Conservation (phyloP, 2,888 invertebrate species). For the Cosmia trapezina region DNA sequence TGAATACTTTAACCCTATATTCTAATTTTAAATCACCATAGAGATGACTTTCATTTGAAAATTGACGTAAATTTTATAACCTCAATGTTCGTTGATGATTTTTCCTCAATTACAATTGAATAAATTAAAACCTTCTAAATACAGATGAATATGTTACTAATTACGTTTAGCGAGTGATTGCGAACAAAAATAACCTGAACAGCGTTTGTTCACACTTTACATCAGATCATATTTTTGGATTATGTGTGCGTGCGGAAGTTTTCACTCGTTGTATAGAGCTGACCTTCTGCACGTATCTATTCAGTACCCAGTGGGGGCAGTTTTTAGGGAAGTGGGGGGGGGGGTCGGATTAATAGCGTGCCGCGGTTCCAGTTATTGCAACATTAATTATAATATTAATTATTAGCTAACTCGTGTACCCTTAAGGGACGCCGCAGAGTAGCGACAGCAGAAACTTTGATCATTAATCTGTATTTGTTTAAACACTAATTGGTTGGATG, state of each 20-base stretch:
- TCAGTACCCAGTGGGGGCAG: constrained; percentile 8
- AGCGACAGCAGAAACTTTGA: constrained; percentile 61
- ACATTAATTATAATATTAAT: constrained; percentile 90
- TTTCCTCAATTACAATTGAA: too few relatives aligned
- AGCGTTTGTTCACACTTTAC: too few relatives aligned
- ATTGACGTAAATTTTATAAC: too few relatives aligned
- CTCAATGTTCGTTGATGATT: too few relatives aligned
- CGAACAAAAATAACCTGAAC: too few relatives aligned
- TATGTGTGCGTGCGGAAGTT: neutral
- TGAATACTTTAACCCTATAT: neutral
- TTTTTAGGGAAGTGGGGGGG: constrained; percentile 31
- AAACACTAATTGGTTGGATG: constrained; percentile 45
- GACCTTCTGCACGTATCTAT: constrained; percentile 29
- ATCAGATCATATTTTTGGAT: neutral
- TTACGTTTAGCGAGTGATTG: too few relatives aligned
- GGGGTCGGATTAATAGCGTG: constrained; percentile 68
- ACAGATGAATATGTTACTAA: too few relatives aligned
- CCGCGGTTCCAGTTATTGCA: constrained; percentile 83
- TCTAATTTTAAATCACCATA: neutral
- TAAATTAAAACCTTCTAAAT: too few relatives aligned
- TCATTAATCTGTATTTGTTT: constrained; percentile 59
- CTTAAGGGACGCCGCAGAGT: constrained; percentile 75
- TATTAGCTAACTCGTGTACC: constrained; percentile 88
- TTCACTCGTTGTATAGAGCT: neutral
- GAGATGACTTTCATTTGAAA: neutral